Evolutionary conservation across 2,888 invertebrate species (phyloP).

Genomic region (Trisateles emortualis): DNA sequence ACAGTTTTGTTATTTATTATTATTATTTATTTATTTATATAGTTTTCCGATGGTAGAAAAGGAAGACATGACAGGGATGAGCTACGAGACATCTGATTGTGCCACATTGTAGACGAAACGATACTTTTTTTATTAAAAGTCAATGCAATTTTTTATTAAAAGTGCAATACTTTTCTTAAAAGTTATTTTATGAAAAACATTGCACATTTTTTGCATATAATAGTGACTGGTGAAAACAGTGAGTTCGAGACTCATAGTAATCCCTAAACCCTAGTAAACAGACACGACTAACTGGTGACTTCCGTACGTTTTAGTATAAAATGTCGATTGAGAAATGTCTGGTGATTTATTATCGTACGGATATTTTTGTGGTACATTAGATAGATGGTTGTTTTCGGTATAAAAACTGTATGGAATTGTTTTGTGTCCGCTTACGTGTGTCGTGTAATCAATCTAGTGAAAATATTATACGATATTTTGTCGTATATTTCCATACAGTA

Average conservation of each 20-base stretch:
- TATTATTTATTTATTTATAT: no score
- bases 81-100: no score
- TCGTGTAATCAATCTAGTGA: conserved; percentile 31
- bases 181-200: no score
- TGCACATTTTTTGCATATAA: no score
- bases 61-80: no score
- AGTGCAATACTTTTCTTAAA: no score
- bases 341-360: conserved; percentile 66
- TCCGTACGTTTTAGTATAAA: conserved; percentile 69
- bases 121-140: no score
- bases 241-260: conserved; percentile 41
- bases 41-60: no score
- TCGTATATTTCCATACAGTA: conserved; percentile 19
- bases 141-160: no score
- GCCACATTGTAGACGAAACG: no score
- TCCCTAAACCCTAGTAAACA: conserved; percentile 48
- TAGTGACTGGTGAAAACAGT: conserved; percentile 16
- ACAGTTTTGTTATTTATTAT: no score
- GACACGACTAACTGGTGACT: conserved; percentile 59
- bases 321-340: conserved; percentile 68
- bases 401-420: conserved; percentile 48
- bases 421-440: conserved; percentile 35
- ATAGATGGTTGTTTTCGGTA: conserved; percentile 66
- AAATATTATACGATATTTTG: conserved; percentile 17
- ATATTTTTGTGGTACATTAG: conserved; percentile 56